A percentile compares a stretch with the other conserved stretches of the same genome.
These are phyloP conservation scores for Chirona hameri DNA, from an alignment of 2,888 invertebrate species.

Conservation along the genomic window DNA sequence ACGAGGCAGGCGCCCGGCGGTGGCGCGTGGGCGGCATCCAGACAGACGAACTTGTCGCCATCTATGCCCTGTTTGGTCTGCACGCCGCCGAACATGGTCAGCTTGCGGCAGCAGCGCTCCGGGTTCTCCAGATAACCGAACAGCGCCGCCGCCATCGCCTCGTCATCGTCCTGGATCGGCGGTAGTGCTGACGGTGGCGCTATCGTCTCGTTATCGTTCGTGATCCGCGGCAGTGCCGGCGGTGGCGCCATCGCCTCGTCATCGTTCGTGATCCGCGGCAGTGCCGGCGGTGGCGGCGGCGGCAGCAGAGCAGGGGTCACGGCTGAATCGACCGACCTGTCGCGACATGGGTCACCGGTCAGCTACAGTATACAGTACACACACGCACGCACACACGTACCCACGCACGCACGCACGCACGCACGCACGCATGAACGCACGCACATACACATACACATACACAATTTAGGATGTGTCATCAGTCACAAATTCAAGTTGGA, in stretches of 20 bases:
- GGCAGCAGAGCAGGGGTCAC: background rate
- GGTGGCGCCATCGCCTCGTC: background rate
- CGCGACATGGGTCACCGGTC: background rate
- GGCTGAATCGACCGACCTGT: background rate
- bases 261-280: background rate
- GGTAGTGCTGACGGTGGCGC: background rate
- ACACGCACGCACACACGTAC: too few species aligned
- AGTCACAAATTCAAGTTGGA: too few species aligned
- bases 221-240: too few species aligned
- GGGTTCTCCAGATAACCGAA: background rate
- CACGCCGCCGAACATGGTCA: slow-evolving; percentile 12
- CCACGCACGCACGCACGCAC: too few species aligned
- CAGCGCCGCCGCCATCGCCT: background rate
- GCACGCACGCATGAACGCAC: background rate
- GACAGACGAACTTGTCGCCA: background rate
- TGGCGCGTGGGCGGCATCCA: background rate
- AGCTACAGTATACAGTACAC: background rate
- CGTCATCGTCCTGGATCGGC: background rate
- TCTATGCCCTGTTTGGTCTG: background rate
- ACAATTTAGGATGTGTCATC: too few species aligned
- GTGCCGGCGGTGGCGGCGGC: background rate
- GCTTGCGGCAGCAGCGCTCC: background rate
- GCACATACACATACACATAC: too few species aligned
- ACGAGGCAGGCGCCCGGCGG: background rate
- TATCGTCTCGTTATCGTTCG: too few species aligned